Evolutionary conservation across 2,888 invertebrate species (phyloP), one percentile per base, ranked within the genome.

Genomic region (Hofmannophila pseudospretella): DNA sequence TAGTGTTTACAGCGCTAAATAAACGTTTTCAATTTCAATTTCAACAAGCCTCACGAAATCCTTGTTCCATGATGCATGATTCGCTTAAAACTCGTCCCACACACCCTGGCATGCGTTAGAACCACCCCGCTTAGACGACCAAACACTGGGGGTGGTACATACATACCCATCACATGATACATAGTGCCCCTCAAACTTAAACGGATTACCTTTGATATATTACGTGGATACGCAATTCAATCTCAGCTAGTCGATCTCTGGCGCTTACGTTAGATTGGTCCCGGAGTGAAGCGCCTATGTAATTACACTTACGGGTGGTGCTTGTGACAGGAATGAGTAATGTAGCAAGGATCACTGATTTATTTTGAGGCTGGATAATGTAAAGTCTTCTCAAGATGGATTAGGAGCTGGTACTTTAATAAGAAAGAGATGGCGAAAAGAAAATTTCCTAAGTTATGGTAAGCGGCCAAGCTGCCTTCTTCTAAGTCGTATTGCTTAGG

Each of bases 191-290:
- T 79, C 81, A 84, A 81, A 81, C 81, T 79, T 84, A 84, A 85
- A 79, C 79, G 84, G 85, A 84, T 84, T 85, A 84, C 82, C 82
- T 82, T 81, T 85, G 85, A 85, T 84, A 81, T 84, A 85, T 84
- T 81, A 80, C 79, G 67, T 66, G 78, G 76, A 77, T 78, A 67
- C 72, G 69, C 71, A 75, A 80, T 82, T 80, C 82, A 84, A 84
- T 84, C 82, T 79, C 75, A 67, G 72, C 72, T 79, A 81, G 73
- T 78, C 78, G 74, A 78, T 76, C 73, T 70, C 36, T 50, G 29
- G 22, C 58, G 58, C 56, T 66, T 67, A 65, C 54, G 65, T 69
- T 68, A 67, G 71, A 80, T 78, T 80, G 76, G 75, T 74, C 75
- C 78, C 69, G 68, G 69, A 70, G 61, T 52, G 56, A 52, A 48